Percentiles rank a stretch among this genome's conserved stretches.
Evolutionary conservation across 2,797 vertebrate species (phyloP).

Genomic region (Necrosyrtes monachus): DNA sequence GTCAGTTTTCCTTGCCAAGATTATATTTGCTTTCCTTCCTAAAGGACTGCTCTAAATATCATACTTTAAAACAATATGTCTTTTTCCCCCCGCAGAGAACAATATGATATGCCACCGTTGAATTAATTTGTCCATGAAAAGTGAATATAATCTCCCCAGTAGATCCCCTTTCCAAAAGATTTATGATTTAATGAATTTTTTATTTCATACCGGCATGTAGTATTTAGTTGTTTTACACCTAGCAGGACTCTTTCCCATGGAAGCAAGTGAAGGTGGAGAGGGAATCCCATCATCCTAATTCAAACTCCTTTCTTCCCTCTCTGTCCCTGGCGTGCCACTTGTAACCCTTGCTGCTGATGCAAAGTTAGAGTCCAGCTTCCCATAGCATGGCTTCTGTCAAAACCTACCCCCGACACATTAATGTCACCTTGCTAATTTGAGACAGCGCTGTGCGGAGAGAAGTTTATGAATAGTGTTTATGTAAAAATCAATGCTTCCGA

Average conservation of each 20-base stretch:
- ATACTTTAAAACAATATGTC: conserved; percentile 29
- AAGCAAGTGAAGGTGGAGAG: not conserved
- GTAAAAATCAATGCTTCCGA: conserved; percentile 21
- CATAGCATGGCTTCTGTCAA: not conserved
- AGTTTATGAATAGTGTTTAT: not conserved
- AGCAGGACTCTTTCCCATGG: not conserved
- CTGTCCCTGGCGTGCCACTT: not conserved
- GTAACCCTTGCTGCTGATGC: not conserved
- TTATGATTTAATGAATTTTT: conserved; percentile 50
- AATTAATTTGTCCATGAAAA: conserved; percentile 39
- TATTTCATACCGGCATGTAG: not conserved
- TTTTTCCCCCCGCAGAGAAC: conserved; percentile 7
- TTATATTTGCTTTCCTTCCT: conserved; percentile 57
- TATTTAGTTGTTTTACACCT: conserved; percentile 28
- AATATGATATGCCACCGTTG: conserved; percentile 46
- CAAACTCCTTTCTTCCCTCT: not conserved
- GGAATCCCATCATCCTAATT: not conserved
- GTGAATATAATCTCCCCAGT: conserved; percentile 34
- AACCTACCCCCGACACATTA: not conserved
- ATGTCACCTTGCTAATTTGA: not conserved
- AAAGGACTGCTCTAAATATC: conserved; percentile 32
- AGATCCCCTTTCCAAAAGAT: conserved; percentile 46
- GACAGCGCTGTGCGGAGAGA: not conserved
- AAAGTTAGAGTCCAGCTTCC: not conserved
- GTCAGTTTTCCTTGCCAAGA: not conserved